Base-by-base conservation (phyloP, 2,797 vertebrate genomes). In the Miichthys miiuy region DNA sequence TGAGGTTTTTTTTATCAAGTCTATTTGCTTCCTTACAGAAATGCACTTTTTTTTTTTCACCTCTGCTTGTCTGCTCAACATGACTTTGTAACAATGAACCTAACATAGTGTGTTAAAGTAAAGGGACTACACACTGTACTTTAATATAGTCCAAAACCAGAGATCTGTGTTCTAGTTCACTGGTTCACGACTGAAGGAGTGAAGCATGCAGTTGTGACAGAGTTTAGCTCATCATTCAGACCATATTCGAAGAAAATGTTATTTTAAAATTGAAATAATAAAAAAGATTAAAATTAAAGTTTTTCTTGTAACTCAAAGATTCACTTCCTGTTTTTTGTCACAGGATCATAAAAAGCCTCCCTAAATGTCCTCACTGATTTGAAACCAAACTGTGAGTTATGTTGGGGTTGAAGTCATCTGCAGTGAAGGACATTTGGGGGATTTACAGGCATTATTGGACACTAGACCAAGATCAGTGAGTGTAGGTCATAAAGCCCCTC, bases 271-370 rank as follows among this genome's bases (percentile, higher is more conserved):
- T 25, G n/a, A 47, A 54, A 61, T 27, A 17, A 30, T 6, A 71
- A 44, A 46, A 14, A 47, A 1, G 42, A 6, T 41, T 27, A 54
- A 80, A 70, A 65, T 55, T 16, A 47, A 62, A 50, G 48, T 21
- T 20, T 69, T 84, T 85, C 55, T 77, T 79, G 52, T 57, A 84
- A 72, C 79, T 56, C 51, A 69, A 63, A 90, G 81, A 86, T 79
- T 90, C 88, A 91, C 80, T 90, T 91, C 90, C 87, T 82, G 61
- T 82, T 84, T 89, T 84, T 73, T 56, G 34, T 76, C 21, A 54
- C 30, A 55, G 23, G 70, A 84, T 60, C 68, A 60, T 69, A 42
- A 77, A 84, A 34, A 23, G 54, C 30, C 47, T 75, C 18, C 52
- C 6, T 1, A 48, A 71, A 77, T 80, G 12, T 46, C 41, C 14